These are phyloP conservation scores for Brachycybe producta DNA, from an alignment of 2,888 invertebrate genomes.

Conservation along the genomic window DNA sequence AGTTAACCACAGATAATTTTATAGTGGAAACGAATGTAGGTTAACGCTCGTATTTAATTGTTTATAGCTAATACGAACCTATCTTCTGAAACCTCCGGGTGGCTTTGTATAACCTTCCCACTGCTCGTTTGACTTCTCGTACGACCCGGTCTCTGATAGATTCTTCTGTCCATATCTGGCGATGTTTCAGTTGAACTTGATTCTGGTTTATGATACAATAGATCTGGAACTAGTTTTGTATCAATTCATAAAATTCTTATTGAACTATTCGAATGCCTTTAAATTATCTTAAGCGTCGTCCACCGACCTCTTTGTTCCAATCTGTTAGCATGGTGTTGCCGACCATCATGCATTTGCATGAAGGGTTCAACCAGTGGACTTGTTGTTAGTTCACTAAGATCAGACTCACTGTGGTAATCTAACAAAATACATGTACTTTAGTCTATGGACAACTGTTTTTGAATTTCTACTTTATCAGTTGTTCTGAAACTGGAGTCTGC, in stretches of 20 bases:
- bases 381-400: conserved; percentile 15
- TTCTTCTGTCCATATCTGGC: conserved; percentile 16
- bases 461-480: too few relatives aligned
- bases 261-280: neutral
- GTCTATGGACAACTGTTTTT: too few relatives aligned
- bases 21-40: too few relatives aligned
- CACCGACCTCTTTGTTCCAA: conserved; percentile 18
- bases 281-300: neutral
- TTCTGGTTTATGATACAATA: conserved; percentile 19
- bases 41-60: too few relatives aligned
- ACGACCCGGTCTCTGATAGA: conserved; percentile 18
- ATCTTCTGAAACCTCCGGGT: conserved; percentile 5
- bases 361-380: conserved; percentile 14
- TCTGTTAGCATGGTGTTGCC: conserved; percentile 9
- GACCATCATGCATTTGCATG: conserved; percentile 15
- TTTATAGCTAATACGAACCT: too few relatives aligned
- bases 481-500: too few relatives aligned
- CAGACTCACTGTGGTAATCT: too few relatives aligned
- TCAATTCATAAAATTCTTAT: neutral
- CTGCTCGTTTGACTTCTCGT: conserved; percentile 10
- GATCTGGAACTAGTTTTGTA: conserved; percentile 16
- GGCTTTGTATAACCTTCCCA: neutral
- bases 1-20: too few relatives aligned
- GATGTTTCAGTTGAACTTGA: conserved; percentile 19
- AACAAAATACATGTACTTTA: too few relatives aligned